A percentile compares a stretch with the other conserved stretches of the same genome.
These are phyloP conservation scores for Euspilapteryx auroguttella DNA, from an alignment of 2,888 invertebrate genomes.

Conservation along the genomic window DNA sequence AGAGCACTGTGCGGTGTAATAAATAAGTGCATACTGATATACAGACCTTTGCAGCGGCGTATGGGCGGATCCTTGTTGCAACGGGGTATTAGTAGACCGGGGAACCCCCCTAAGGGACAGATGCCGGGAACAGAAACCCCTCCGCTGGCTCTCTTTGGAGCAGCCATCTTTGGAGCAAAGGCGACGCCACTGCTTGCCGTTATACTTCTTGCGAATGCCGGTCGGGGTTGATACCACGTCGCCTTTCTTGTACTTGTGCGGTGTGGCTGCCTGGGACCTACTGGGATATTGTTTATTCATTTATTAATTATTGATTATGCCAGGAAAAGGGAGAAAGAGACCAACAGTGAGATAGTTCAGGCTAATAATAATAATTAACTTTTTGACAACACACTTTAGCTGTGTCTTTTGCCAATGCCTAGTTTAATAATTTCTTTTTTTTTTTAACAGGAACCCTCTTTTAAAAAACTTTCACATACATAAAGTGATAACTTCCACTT, in stretches of 20 bases:
- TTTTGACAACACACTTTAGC: too few species aligned
- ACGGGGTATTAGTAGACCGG: constrained; percentile 43
- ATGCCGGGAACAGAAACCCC: constrained; percentile 96
- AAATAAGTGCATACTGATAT: too few species aligned
- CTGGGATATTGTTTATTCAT: constrained; percentile 1
- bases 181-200: constrained; percentile 99
- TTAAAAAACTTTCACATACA: too few species aligned
- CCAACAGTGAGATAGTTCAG: too few species aligned
- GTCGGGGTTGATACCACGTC: constrained; percentile 93
- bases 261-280: constrained; percentile 89
- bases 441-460: too few species aligned
- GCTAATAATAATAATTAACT: too few species aligned
- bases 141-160: constrained; percentile 90
- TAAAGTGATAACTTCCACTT: too few species aligned
- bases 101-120: constrained; percentile 81
- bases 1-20: too few species aligned
- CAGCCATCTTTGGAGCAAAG: constrained; percentile 95
- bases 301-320: background rate
- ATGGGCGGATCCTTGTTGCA: constrained; percentile 38
- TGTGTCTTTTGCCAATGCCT: too few species aligned
- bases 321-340: background rate
- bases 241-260: constrained; percentile 96
- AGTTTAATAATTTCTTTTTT: too few species aligned
- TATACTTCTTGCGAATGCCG: constrained; percentile 98
- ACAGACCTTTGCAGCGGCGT: constrained; percentile 48